These are phyloP conservation scores for Fragariocoptes setiger DNA, from an alignment of 1,140 invertebrate species.

Conservation along the genomic window DNA sequence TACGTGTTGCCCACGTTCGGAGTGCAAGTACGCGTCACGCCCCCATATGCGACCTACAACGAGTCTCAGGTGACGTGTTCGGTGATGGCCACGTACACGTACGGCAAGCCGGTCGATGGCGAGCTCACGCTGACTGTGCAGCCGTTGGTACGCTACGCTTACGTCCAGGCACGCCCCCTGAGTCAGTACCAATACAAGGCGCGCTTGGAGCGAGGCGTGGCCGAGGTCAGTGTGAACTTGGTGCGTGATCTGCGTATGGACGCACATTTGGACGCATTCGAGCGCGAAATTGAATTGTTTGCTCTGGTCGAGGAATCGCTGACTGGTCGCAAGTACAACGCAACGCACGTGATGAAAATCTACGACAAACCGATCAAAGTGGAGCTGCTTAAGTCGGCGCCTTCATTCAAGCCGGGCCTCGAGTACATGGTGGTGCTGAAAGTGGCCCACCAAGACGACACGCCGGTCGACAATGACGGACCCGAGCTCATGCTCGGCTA, in stretches of 20 bases:
- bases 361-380: conserved; percentile 49
- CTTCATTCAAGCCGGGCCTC: conserved; percentile 54
- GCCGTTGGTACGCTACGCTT: conserved; percentile 11
- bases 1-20: conserved; percentile 76
- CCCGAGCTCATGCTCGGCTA: conserved; percentile 29
- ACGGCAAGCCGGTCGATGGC: conserved; percentile 38
- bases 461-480: conserved; percentile 26
- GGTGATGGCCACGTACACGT: conserved; percentile 45
- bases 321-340: conserved; percentile 46
- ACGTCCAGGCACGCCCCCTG: conserved; percentile 11
- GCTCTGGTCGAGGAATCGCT: conserved; percentile 42
- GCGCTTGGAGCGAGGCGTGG: conserved; percentile 10
- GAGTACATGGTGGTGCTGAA: conserved; percentile 43
- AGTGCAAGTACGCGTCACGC: conserved; percentile 47
- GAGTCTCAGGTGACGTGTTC: conserved; percentile 34
- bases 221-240: conserved; percentile 12
- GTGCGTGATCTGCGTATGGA: conserved; percentile 11
- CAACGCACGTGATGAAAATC: conserved; percentile 31
- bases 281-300: conserved; percentile 36
- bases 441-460: conserved; percentile 36
- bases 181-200: conserved; percentile 12
- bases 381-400: conserved; percentile 41
- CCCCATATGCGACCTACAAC: conserved; percentile 42
- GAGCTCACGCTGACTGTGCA: conserved; percentile 13
- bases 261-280: conserved; percentile 13